phyloP scores from a whole-genome alignment of 2,888 invertebrate species.

The Anoncus sp. region DNA sequence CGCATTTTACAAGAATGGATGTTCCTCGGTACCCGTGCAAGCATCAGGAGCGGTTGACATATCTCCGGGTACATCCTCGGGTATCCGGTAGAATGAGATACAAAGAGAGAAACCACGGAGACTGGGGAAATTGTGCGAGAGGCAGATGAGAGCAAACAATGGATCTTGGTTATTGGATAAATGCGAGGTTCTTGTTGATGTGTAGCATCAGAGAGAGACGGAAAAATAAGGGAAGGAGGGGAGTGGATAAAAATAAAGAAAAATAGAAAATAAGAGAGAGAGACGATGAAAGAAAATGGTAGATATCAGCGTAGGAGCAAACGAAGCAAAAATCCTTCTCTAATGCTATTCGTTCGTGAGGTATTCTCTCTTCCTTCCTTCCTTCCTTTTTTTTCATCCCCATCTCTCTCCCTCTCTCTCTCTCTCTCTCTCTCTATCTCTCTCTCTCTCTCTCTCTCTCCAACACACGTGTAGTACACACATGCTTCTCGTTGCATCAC shows the following conservation, averaged over 20 bases:
- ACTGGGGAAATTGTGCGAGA: slow-evolving; percentile 1
- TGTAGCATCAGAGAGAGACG: slow-evolving; percentile 43
- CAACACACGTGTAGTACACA: not conserved
- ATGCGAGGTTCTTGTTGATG: slow-evolving; percentile 38
- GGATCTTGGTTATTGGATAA: slow-evolving; percentile 47
- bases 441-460: slow-evolving; percentile 26
- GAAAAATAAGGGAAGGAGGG: not conserved
- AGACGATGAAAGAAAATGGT: not conserved
- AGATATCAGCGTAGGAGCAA: not conserved
- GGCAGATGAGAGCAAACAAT: slow-evolving; percentile 55
- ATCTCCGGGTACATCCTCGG: not conserved
- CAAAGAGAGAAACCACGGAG: not conserved
- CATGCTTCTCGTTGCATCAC: slow-evolving; percentile 37
- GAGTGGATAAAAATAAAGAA: slow-evolving; percentile 27
- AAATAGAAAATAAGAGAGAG: not conserved
- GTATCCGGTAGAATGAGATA: not conserved
- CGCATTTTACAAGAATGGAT: slow-evolving; percentile 52
- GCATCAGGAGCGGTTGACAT: not conserved
- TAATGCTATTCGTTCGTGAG: slow-evolving; percentile 19
- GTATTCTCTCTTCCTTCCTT: not conserved
- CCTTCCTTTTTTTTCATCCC: not conserved
- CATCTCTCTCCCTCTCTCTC: slow-evolving; percentile 5
- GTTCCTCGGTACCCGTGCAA: slow-evolving; percentile 22
- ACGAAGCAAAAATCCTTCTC: slow-evolving; percentile 10
- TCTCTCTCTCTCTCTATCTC: slow-evolving; percentile 39